phyloP scores from a whole-genome alignment of 1,140 invertebrate genomes.

The Pollicipes pollicipes region DNA sequence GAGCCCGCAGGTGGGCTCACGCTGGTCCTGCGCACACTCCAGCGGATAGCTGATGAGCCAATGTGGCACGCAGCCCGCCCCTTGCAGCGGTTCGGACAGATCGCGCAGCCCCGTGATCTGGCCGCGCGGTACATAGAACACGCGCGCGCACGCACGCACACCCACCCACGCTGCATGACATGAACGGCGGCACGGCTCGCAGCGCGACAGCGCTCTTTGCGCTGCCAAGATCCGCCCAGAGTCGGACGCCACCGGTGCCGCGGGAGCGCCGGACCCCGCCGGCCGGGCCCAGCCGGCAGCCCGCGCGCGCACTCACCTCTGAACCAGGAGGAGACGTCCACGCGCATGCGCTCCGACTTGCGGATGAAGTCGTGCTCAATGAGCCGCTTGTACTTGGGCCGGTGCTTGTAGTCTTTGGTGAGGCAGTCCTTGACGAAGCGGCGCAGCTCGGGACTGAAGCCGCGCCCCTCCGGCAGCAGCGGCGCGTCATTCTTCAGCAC shows the following conservation, averaged over 20 bases:
- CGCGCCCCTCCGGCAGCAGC: conserved; percentile 50
- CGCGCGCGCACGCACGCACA: not conserved
- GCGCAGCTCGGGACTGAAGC: conserved; percentile 63
- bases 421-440: conserved; percentile 70
- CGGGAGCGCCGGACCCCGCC: not conserved
- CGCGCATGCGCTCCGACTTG: conserved; percentile 40
- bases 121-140: conserved; percentile 19
- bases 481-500: conserved; percentile 77
- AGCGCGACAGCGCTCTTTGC: too few species aligned
- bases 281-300: not conserved
- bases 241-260: not conserved
- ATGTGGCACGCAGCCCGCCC: too few species aligned
- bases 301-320: conserved; percentile 10
- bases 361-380: conserved; percentile 77
- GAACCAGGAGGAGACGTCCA: conserved; percentile 61
- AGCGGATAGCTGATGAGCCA: too few species aligned
- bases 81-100: too few species aligned
- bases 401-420: conserved; percentile 75
- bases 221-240: not conserved
- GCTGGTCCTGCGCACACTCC: too few species aligned
- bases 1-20: too few species aligned
- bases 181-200: too few species aligned
- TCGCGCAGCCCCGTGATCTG: too few species aligned
- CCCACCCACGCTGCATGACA: not conserved
- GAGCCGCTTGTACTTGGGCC: conserved; percentile 86